Evolutionary conservation across 1,140 invertebrate species (phyloP).

Genomic region (Amphibalanus amphitrite): DNA sequence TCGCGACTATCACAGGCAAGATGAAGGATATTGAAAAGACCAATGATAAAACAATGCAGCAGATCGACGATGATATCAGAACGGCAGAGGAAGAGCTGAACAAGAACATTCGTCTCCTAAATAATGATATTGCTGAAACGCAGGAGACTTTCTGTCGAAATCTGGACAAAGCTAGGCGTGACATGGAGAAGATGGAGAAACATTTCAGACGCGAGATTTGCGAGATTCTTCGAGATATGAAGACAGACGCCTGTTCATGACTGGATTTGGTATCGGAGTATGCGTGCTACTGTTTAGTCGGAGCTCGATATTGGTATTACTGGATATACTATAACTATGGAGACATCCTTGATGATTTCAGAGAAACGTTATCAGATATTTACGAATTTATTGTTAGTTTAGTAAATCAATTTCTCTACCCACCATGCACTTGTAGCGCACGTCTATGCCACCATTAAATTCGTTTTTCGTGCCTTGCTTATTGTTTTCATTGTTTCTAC

Average conservation of each 20-base stretch:
- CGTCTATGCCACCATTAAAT: too few species aligned
- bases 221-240: neutral
- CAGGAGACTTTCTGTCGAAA: neutral
- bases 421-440: too few species aligned
- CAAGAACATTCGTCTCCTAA: neutral
- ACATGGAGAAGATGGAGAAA: neutral
- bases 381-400: too few species aligned
- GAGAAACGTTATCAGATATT: too few species aligned
- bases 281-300: too few species aligned
- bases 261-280: neutral
- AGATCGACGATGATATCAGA: neutral
- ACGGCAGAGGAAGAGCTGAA: neutral
- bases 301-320: too few species aligned
- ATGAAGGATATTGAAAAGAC: neutral
- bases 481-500: too few species aligned
- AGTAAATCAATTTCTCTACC: too few species aligned
- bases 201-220: neutral
- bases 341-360: too few species aligned
- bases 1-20: neutral
- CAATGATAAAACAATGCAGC: neutral
- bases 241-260: neutral
- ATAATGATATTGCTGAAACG: neutral
- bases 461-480: too few species aligned
- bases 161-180: neutral
- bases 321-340: too few species aligned